Evolutionary conservation across 1,140 invertebrate species (phyloP), one percentile per base, ranked within the genome.

Genomic region (Lamellibrachia luymesi): DNA sequence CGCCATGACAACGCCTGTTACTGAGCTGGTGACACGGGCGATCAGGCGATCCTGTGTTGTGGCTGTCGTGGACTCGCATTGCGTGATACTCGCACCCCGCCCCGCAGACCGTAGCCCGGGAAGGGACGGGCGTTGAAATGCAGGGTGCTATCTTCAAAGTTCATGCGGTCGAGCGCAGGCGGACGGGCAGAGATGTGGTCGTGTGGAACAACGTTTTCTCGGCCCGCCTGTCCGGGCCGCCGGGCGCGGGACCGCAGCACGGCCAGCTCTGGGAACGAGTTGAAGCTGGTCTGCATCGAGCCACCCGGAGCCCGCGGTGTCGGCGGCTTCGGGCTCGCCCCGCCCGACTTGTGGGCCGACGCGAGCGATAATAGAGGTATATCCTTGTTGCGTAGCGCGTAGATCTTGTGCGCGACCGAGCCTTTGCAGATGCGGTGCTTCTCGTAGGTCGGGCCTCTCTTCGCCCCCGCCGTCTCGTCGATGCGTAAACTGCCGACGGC

Each of bases 351-450:
- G 64, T 38, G 38, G 38, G 38, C 38, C 38, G 38, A 38, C 38
- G 64, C 64, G 64, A 80, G 64, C 8, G 64, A 80, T 22, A 17
- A 10, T 22, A 80, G 64, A 10, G 64, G 64, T 8, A 80, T 80
- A 10, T 80, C 64, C 64, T 80, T 6, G 64, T 80, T 80, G 13
- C 91, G 91, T n/a, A 91, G 49, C 49, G 91, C 91, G 91, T 91
- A 91, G 91, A 91, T 91, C 91, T 91, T 91, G 92, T 92, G 92
- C 6, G 52, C 50, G 27, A 95, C 95, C 6, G 95, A 95, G 8
- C 95, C 95, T 91, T 95, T 95, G 80, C 95, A 94, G 51, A 96
- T 95, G 93, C 94, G 94, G 17, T 95, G 95, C 64, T 94, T 94
- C 13, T 80, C 13, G 4, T 80, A 80, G 8, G 4, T 80, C 22